A percentile compares a stretch with the other conserved stretches of the same genome.
phyloP scores from a whole-genome alignment of 2,797 vertebrate species.

The Spinus olivaceus region DNA sequence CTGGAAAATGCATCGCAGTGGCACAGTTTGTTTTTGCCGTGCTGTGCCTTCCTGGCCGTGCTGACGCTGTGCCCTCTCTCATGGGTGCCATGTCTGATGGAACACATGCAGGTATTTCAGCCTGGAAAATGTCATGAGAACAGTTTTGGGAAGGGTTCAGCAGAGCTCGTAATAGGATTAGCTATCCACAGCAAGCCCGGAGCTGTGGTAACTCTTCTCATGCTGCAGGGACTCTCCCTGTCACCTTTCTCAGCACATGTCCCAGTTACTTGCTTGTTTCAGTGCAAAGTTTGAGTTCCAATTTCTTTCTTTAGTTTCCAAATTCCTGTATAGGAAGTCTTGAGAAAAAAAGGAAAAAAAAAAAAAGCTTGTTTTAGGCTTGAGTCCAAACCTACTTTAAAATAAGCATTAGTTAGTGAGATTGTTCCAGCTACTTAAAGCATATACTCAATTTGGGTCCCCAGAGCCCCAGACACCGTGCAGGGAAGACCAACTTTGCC shows the following conservation, averaged over 20 bases:
- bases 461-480: not conserved
- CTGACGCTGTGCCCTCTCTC: rapidly evolving
- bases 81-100: rapidly evolving
- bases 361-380: not conserved
- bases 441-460: not conserved
- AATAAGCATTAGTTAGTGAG: not conserved
- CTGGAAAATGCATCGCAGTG: not conserved
- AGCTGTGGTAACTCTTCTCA: not conserved
- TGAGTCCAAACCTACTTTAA: not conserved
- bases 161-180: not conserved
- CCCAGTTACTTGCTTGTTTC: not conserved
- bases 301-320: not conserved
- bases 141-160: not conserved
- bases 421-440: not conserved
- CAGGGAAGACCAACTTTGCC: not conserved
- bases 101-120: rapidly evolving
- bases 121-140: not conserved
- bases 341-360: not conserved
- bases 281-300: not conserved
- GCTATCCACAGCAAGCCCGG: not conserved
- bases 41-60: not conserved
- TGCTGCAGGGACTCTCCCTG: not conserved
- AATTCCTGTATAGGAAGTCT: not conserved
- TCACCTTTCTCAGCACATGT: not conserved
- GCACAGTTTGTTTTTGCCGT: not conserved